These are phyloP conservation scores for Mellivora capensis DNA, from an alignment of 2,113 vertebrate species.

Conservation along the genomic window DNA sequence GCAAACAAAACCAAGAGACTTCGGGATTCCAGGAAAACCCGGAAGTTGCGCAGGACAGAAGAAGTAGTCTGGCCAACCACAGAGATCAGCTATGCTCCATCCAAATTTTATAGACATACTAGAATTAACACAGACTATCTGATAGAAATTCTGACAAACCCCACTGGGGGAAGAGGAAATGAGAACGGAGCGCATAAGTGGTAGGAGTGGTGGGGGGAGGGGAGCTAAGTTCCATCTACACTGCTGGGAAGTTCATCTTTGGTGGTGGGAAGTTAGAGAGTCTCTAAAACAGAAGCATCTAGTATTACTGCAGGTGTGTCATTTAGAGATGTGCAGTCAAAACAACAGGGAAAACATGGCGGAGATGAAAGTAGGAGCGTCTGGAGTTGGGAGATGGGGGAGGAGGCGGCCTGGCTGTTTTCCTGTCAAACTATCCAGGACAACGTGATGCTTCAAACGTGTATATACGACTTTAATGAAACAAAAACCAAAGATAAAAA, in stretches of 20 bases:
- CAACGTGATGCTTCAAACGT: neutral
- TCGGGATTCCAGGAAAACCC: neutral
- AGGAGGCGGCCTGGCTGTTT: neutral
- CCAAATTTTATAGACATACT: neutral
- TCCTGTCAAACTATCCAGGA: neutral
- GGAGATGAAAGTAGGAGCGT: neutral
- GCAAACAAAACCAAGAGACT: neutral
- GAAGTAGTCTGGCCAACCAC: neutral
- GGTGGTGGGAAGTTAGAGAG: neutral
- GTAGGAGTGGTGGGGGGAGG: too few species aligned
- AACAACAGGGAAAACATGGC: neutral
- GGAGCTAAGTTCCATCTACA: neutral
- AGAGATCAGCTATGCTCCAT: neutral
- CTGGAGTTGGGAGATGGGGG: neutral
- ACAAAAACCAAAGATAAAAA: neutral
- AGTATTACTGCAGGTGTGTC: neutral
- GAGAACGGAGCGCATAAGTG: rapidly evolving
- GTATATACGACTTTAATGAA: neutral
- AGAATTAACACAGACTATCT: neutral
- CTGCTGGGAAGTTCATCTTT: neutral
- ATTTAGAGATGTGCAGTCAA: neutral
- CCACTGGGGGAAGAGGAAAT: neutral
- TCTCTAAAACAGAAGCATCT: neutral
- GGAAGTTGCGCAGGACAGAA: neutral
- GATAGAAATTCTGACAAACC: neutral